Conservation (phyloP, 2,888 invertebrate genomes). For the Orthosia incerta region DNA sequence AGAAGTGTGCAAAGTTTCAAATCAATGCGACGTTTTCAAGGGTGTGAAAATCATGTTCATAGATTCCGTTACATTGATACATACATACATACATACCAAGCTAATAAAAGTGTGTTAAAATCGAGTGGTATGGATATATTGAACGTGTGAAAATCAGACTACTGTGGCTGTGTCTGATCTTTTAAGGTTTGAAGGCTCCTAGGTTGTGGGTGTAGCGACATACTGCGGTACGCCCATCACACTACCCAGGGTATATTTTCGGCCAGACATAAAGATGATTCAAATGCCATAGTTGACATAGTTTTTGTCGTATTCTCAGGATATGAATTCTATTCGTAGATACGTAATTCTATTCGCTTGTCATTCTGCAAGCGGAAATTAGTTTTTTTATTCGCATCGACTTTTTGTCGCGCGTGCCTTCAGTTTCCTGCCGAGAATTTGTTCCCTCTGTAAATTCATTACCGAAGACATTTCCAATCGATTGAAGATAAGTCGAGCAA, state of each 20-base stretch:
- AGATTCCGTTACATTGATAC: too few relatives aligned
- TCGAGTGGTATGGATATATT: background rate
- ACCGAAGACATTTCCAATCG: constrained; percentile 75
- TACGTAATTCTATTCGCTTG: constrained; percentile 42
- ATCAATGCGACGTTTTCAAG: too few relatives aligned
- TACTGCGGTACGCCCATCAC: background rate
- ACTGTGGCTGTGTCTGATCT: background rate
- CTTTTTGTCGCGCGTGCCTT: constrained; percentile 66
- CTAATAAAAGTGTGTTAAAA: too few relatives aligned
- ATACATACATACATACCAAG: too few relatives aligned
- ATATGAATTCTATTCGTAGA: constrained; percentile 31
- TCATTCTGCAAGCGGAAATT: constrained; percentile 64
- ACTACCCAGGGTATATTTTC: background rate
- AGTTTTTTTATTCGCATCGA: constrained; percentile 66
- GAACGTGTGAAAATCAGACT: background rate
- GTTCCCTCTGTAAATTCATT: constrained; percentile 69
- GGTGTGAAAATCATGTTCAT: too few relatives aligned
- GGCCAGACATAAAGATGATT: background rate
- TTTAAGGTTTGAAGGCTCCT: background rate
- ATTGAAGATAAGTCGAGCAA: constrained; percentile 74
- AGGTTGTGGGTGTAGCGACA: background rate
- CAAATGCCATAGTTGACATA: background rate
- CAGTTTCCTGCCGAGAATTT: constrained; percentile 65
- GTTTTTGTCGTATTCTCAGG: constrained; percentile 5
- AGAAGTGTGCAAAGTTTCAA: too few relatives aligned